These are phyloP conservation scores for Phengaris arion DNA, from an alignment of 2,888 invertebrate genomes.

Conservation along the genomic window DNA sequence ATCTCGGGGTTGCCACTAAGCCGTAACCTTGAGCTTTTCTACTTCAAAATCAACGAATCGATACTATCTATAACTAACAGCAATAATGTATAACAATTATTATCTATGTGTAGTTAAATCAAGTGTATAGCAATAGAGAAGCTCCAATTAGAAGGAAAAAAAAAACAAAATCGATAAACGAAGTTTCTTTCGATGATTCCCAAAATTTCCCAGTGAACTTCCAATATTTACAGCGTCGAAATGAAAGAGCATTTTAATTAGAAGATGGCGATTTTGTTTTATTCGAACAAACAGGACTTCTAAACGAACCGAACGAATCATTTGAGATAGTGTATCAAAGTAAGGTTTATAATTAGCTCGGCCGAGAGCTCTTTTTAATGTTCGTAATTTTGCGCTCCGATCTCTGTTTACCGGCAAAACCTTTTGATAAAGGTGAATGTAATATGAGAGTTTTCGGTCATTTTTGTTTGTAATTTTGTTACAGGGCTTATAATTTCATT, in stretches of 20 bases:
- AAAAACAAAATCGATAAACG: not conserved
- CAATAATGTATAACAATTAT: too few species aligned
- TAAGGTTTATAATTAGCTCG: slow-evolving; percentile 27
- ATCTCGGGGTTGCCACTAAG: too few species aligned
- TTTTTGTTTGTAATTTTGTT: slow-evolving; percentile 8
- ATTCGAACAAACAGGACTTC: slow-evolving; percentile 1
- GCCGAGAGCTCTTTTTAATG: slow-evolving; percentile 21
- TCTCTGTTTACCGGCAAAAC: not conserved
- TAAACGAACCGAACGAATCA: slow-evolving; percentile 18
- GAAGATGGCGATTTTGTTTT: not conserved
- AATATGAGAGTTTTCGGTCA: slow-evolving; percentile 2
- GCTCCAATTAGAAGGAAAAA: too few species aligned
- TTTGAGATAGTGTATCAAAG: slow-evolving; percentile 20
- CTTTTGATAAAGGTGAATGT: slow-evolving; percentile 15
- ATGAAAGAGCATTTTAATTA: slow-evolving; percentile 19
- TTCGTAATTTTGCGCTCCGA: slow-evolving; percentile 21
- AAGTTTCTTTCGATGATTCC: not conserved
- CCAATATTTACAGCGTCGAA: not conserved
- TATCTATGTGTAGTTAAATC: too few species aligned
- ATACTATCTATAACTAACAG: too few species aligned
- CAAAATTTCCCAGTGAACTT: not conserved
- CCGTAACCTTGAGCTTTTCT: too few species aligned
- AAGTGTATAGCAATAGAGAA: too few species aligned
- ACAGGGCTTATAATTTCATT: not conserved
- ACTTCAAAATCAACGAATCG: too few species aligned